Evolutionary conservation across 1,140 invertebrate genomes (phyloP).

Genomic region (Drosophila oshimai): DNA sequence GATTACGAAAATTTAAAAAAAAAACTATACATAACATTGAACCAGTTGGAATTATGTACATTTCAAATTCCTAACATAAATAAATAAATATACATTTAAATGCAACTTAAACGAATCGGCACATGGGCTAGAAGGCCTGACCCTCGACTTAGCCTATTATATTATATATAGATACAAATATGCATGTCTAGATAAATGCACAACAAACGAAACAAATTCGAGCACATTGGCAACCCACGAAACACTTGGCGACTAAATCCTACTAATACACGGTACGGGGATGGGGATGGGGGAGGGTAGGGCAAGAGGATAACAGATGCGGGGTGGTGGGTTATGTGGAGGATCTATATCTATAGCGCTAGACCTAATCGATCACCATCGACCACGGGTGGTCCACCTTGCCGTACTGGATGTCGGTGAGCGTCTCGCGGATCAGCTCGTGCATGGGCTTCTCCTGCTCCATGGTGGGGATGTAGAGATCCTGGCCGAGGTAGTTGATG

Average conservation of each 20-base stretch:
- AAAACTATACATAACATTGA: slow-evolving; percentile 48
- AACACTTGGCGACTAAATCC: slow-evolving; percentile 53
- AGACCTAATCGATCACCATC: slow-evolving; percentile 70
- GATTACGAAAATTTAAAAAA: slow-evolving; percentile 10
- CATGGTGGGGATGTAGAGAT: slow-evolving; percentile 89
- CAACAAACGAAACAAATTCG: slow-evolving; percentile 65
- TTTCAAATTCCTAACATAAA: slow-evolving; percentile 31
- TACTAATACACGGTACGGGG: slow-evolving; percentile 68
- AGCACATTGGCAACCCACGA: slow-evolving; percentile 54
- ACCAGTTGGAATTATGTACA: slow-evolving; percentile 40
- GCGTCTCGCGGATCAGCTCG: slow-evolving; percentile 87
- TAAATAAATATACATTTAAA: slow-evolving; percentile 51
- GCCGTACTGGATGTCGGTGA: slow-evolving; percentile 95
- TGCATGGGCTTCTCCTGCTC: slow-evolving; percentile 87
- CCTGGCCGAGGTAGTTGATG: slow-evolving; percentile 88
- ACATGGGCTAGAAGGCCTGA: too few relatives aligned
- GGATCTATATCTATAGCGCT: background rate
- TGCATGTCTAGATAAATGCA: slow-evolving; percentile 43
- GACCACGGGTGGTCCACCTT: slow-evolving; percentile 91
- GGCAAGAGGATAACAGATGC: background rate
- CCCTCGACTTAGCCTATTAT: slow-evolving; percentile 6
- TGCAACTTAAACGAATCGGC: slow-evolving; percentile 23
- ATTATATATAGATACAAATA: slow-evolving; percentile 15
- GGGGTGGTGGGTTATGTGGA: background rate
- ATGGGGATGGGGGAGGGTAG: background rate